These are phyloP conservation scores for Plusia festucae DNA, from an alignment of 2,888 invertebrate genomes.

Conservation along the genomic window DNA sequence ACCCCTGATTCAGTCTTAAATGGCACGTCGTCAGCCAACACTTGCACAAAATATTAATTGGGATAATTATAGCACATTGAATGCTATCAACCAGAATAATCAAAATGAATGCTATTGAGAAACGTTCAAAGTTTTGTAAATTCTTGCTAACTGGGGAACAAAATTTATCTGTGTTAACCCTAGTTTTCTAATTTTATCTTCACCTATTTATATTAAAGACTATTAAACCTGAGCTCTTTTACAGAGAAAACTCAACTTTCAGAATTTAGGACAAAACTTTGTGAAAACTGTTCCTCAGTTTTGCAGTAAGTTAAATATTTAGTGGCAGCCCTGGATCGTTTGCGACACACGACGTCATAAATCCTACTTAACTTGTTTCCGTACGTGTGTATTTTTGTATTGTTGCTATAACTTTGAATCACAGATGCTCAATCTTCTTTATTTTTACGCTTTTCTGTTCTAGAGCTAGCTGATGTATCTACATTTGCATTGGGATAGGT, in stretches of 20 bases:
- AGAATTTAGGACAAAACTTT: background rate
- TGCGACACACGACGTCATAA: conserved; percentile 45
- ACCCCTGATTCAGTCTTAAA: too few species aligned
- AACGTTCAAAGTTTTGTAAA: too few species aligned
- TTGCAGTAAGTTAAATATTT: background rate
- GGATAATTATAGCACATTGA: too few species aligned
- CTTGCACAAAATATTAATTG: too few species aligned
- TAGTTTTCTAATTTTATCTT: background rate
- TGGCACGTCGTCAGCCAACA: too few species aligned
- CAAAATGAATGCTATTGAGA: too few species aligned
- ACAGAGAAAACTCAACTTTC: background rate
- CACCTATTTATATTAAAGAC: background rate
- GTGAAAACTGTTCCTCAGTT: background rate
- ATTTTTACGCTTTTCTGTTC: conserved; percentile 14
- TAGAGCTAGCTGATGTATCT: background rate
- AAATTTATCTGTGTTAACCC: too few species aligned
- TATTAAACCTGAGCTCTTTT: background rate
- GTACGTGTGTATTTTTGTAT: conserved; percentile 55
- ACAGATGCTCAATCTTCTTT: conserved; percentile 27
- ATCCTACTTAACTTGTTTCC: conserved; percentile 46
- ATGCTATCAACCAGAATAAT: too few species aligned
- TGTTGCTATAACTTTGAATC: conserved; percentile 34
- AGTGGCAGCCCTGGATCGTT: conserved; percentile 32
- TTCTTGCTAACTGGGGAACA: background rate
- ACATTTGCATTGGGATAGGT: background rate